phyloP scores from a whole-genome alignment of 2,113 vertebrate species.

The Paradisaea rubra region DNA sequence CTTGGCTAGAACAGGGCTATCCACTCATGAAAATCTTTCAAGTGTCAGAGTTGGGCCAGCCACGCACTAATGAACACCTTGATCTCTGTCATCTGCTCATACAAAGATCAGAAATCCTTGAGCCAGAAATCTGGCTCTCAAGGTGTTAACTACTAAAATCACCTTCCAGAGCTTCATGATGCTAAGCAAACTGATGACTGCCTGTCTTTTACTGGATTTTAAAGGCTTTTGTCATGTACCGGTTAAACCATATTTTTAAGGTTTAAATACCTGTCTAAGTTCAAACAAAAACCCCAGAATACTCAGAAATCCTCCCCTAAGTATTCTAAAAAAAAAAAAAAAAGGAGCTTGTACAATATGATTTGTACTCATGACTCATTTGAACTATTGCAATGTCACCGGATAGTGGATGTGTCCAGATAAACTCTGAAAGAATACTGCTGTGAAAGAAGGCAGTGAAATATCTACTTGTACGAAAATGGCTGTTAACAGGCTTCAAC shows the following conservation, averaged over 20 bases:
- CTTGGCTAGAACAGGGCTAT: background rate
- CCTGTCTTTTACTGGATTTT: background rate
- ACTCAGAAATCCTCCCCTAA: background rate
- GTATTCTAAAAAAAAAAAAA: background rate
- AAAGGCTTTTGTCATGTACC: background rate
- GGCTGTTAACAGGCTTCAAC: background rate
- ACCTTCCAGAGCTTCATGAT: background rate
- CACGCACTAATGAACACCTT: background rate
- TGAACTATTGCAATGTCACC: background rate
- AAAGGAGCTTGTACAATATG: background rate
- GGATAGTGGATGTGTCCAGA: background rate
- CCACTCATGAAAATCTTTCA: background rate
- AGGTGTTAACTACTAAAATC: background rate
- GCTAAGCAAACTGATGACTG: background rate
- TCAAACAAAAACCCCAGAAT: background rate
- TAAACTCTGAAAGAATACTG: background rate
- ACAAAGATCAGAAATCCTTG: background rate
- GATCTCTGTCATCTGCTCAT: background rate
- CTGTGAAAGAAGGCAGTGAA: background rate
- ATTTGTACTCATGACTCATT: background rate
- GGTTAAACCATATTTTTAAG: background rate
- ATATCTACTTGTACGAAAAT: background rate
- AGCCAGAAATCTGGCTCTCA: background rate
- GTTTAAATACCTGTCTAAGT: background rate
- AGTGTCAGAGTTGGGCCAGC: background rate